phyloP scores from a whole-genome alignment of 2,888 invertebrate species.

The Agrochola macilenta region DNA sequence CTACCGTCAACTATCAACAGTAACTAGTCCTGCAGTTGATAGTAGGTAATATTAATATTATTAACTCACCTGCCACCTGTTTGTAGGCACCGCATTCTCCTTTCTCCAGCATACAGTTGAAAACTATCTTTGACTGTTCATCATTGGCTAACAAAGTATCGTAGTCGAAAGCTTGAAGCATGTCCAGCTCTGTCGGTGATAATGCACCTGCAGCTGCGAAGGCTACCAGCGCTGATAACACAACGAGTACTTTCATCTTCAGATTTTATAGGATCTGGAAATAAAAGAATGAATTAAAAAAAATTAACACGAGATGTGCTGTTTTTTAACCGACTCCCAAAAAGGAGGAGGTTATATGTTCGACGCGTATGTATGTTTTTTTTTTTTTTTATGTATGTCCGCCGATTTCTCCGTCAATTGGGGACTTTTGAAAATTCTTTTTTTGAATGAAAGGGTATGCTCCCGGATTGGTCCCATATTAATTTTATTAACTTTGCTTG shows the following conservation, averaged over 20 bases:
- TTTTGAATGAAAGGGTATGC: no score
- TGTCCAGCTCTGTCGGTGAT: conserved; percentile 43
- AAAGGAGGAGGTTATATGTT: no score
- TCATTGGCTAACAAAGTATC: conserved; percentile 69
- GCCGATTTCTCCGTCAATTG: no score
- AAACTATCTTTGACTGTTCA: conserved; percentile 58
- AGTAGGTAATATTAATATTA: neutral
- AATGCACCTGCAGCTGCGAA: conserved; percentile 35
- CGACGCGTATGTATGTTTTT: no score
- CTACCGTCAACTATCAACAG: neutral
- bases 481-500: no score
- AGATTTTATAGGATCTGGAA: conserved; percentile 13
- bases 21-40: neutral
- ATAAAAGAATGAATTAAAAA: neutral
- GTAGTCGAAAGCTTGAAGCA: conserved; percentile 65
- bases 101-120: conserved; percentile 72
- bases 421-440: no score
- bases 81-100: conserved; percentile 43
- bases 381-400: no score
- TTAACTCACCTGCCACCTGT: conserved; percentile 40
- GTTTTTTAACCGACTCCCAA: no score
- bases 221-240: conserved; percentile 44
- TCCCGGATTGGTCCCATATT: no score
- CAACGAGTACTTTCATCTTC: conserved; percentile 63
- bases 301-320: neutral